Conservation (phyloP, 2,888 invertebrate genomes). For the Actias luna region DNA sequence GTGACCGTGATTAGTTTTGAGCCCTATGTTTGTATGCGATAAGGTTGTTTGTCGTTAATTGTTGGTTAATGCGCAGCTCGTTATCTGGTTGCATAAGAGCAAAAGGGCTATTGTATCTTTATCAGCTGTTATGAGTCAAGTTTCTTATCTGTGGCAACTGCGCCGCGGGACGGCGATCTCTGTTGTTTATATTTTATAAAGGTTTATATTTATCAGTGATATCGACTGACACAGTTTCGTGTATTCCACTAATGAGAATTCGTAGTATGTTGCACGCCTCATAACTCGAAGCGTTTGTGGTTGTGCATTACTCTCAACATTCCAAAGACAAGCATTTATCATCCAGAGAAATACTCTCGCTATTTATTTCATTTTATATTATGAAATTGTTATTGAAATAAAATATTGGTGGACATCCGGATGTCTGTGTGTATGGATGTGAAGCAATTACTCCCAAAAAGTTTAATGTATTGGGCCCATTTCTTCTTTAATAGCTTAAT, state of each 20-base stretch:
- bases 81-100: slow-evolving; percentile 73
- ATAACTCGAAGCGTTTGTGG: no score
- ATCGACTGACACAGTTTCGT: background rate
- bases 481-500: no score
- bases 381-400: no score
- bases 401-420: no score
- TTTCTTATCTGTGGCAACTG: slow-evolving; percentile 48
- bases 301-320: no score
- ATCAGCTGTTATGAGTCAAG: slow-evolving; percentile 55
- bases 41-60: slow-evolving; percentile 37
- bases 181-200: background rate
- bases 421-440: no score
- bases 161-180: slow-evolving; percentile 19
- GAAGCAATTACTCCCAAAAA: no score
- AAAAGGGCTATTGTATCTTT: slow-evolving; percentile 63
- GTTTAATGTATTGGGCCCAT: no score
- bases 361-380: no score
- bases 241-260: background rate
- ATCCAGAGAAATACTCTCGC: no score
- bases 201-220: background rate
- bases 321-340: no score
- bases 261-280: no score
- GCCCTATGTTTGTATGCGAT: slow-evolving; percentile 30
- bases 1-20: slow-evolving; percentile 32
- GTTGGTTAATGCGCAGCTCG: slow-evolving; percentile 52